Base-by-base conservation (phyloP, 2,888 invertebrate species). In the Hartigia nigra region DNA sequence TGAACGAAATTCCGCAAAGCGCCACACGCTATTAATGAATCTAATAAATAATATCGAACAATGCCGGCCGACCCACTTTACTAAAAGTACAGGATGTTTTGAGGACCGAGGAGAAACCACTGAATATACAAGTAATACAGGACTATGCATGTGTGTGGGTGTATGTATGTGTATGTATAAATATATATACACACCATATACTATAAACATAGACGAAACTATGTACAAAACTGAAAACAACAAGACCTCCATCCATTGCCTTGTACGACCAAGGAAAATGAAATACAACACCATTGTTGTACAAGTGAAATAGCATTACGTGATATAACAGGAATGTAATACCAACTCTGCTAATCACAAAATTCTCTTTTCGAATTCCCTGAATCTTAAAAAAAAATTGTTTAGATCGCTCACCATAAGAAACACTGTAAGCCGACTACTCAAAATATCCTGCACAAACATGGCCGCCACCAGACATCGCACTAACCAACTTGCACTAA, bases 41-140 rank as follows among this genome's bases (percentile, higher is more conserved):
- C 80, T 76, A 77, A 83, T 82, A 83, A 83, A 83, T 83, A 84
- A 84, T 84, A 84, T 81, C 81, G 82, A 81, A 81, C 83, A 81
- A 81, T 82, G 75, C 76, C 70, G 76, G 74, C 74, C 76, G 84
- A 81, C 83, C 83, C 75, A 83, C 74, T 84, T 79, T 80, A 81
- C 76, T 12, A 70, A 76, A 31, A 74, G 77, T 72, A 34, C 35
- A 75, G n/a, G 36, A 36, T 55, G 55, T 55, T 55, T 55, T 23
- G 23, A 55, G 55, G 55, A 55, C 23, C 9, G 23, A 55, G 23
- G 55, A 55, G 23, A 5, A 55, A 55, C 55, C 23, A 55, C 55
- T 23, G 55, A 23, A 23, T 23, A 23, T 9, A 55, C 23, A 23
- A 9, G 23, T 23, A 9, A 9, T 9, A 55, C 5, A 55, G 34